These are phyloP conservation scores for Heliconius nattereri DNA, from an alignment of 1,140 invertebrate species.

Conservation along the genomic window DNA sequence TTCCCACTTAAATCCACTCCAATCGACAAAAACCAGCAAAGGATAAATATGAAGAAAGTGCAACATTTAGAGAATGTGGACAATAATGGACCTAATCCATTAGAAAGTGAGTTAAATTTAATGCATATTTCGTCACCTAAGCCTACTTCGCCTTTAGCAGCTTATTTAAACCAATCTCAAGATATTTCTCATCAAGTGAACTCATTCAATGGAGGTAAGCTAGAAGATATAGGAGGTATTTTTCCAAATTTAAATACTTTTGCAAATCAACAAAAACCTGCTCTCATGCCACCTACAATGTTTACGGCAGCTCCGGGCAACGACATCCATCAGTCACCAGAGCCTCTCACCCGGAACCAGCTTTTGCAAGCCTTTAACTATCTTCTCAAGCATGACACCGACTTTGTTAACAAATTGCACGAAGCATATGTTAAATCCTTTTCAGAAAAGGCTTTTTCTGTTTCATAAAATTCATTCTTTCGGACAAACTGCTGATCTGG, in stretches of 20 bases:
- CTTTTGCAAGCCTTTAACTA: slow-evolving; percentile 93
- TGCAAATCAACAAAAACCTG: slow-evolving; percentile 84
- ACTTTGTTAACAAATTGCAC: slow-evolving; percentile 93
- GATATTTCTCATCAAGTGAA: slow-evolving; percentile 62
- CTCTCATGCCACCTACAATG: slow-evolving; percentile 92
- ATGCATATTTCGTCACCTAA: slow-evolving; percentile 80
- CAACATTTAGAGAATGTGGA: slow-evolving; percentile 59
- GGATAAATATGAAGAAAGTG: slow-evolving; percentile 63
- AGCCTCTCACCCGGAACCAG: slow-evolving; percentile 92
- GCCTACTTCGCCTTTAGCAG: slow-evolving; percentile 75
- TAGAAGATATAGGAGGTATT: slow-evolving; percentile 64
- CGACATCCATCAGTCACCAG: slow-evolving; percentile 75
- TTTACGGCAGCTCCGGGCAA: slow-evolving; percentile 81
- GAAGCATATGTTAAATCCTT: slow-evolving; percentile 94
- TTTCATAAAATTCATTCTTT: slow-evolving; percentile 66
- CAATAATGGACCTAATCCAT: slow-evolving; percentile 67
- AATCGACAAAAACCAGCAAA: slow-evolving; percentile 65
- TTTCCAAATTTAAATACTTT: slow-evolving; percentile 77
- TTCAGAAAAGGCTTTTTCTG: slow-evolving; percentile 85
- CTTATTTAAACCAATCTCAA: slow-evolving; percentile 77
- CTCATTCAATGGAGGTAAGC: slow-evolving; percentile 73
- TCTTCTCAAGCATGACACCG: slow-evolving; percentile 91
- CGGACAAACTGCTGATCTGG: slow-evolving; percentile 48
- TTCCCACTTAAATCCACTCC: slow-evolving; percentile 77
- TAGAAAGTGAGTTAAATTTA: slow-evolving; percentile 81